These are phyloP conservation scores for Habropoda laboriosa DNA, from an alignment of 1,140 invertebrate genomes.

Conservation along the genomic window DNA sequence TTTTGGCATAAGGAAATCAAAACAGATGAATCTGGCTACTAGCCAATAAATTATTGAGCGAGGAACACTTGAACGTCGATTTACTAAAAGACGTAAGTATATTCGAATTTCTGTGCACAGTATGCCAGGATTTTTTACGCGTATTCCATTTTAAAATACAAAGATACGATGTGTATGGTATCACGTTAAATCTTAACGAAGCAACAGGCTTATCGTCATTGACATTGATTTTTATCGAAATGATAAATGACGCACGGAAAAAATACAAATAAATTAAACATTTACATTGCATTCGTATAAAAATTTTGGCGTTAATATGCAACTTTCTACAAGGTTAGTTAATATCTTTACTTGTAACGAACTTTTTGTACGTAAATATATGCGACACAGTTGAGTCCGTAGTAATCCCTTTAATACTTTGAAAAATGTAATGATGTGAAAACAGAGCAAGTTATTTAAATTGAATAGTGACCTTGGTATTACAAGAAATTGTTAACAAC, in stretches of 20 bases:
- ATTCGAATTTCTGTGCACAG: not conserved
- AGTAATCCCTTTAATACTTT: too few species aligned
- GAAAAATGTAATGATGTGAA: not conserved
- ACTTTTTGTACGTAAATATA: not conserved
- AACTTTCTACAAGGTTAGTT: not conserved
- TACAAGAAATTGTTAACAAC: not conserved
- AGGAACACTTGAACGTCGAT: constrained; percentile 5
- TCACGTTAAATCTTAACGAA: not conserved
- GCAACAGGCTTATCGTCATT: not conserved
- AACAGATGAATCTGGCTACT: constrained; percentile 31
- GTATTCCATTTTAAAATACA: not conserved
- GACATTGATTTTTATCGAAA: not conserved
- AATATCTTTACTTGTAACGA: not conserved
- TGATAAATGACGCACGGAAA: not conserved
- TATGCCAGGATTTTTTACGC: not conserved
- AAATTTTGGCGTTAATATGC: not conserved
- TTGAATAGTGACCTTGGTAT: not conserved
- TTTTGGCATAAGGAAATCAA: not conserved
- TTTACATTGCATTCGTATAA: not conserved
- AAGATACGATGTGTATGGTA: not conserved
- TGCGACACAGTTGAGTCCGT: too few species aligned
- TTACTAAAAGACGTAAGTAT: constrained; percentile 18
- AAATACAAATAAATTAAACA: not conserved
- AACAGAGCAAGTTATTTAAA: not conserved
- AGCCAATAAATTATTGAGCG: constrained; percentile 30